Evolutionary conservation across 2,888 invertebrate species (phyloP), one percentile per base, ranked within the genome.

Genomic region (Strigamia transsilvanica): DNA sequence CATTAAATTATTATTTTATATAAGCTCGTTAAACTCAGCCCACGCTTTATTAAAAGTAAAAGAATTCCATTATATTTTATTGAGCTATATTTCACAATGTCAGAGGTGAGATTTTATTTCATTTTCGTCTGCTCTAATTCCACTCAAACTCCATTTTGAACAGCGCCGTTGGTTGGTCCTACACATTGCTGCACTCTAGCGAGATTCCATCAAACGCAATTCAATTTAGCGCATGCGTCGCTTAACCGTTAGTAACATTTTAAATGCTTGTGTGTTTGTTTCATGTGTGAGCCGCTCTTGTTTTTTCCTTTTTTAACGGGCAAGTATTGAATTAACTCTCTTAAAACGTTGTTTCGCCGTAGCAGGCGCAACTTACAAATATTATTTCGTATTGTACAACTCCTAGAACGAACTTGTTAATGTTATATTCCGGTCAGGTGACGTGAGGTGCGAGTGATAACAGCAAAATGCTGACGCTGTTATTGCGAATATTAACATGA

Each of bases 231-330:
- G 61, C 61, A 61, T 21, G 61, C 61, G 61, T 21, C 5, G 56
- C 6, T 56, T 21, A 61, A 61, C 61, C 61, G 61, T 21, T 21
- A 61, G n/a, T 61, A 61, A 61, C 61, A 61, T 61, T 61, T 61
- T 61, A 61, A 61, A 61, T 61, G 61, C 61, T 18, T 13, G 18
- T 9, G 34, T 18, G 18, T 18, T 61, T 61, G 61, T 61, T 61
- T 61, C 21, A 18, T 61, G 61, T 18, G 18, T 18, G 61, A 61
- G 2, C 61, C 61, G 61, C 61, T 61, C 61, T 61, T 21, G 18
- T 61, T 18, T n/a, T 61, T 61, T 21, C 7, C 7, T 18, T 61
- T 61, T 18, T 3, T n/a, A 15, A 15, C n/a, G n/a, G n/a, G 61
- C 61, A 61, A 18, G 61, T 61, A 61, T 61, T 61, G 7, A 7